Percentiles rank a stretch among this genome's conserved stretches.
phyloP scores from a whole-genome alignment of 2,113 vertebrate species.

The Crotalus tigris region DNA sequence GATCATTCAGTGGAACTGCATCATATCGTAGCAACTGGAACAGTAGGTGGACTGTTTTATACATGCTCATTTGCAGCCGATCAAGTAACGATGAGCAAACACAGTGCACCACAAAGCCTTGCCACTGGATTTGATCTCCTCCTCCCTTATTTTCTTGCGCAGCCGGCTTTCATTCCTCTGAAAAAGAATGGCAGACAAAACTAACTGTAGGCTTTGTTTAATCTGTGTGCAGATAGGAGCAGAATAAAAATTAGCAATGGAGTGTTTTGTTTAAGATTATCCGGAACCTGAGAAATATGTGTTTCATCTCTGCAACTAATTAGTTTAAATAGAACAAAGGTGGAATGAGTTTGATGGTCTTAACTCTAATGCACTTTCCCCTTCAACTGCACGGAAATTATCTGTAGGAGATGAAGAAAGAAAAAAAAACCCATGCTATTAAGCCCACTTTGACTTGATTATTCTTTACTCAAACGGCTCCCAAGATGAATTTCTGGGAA shows the following conservation, averaged over 20 bases:
- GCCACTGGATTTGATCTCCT: constrained; percentile 55
- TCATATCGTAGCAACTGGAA: constrained; percentile 67
- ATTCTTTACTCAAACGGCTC: constrained; percentile 44
- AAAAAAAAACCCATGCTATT: constrained; percentile 30
- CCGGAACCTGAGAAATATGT: constrained; percentile 60
- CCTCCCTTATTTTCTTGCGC: constrained; percentile 27
- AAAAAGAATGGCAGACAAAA: constrained; percentile 53
- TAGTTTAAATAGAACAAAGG: constrained; percentile 60
- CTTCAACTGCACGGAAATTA: constrained; percentile 47
- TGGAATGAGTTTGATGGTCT: constrained; percentile 62
- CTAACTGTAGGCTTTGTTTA: constrained; percentile 57
- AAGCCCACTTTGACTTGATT: constrained; percentile 49
- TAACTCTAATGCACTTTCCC: constrained; percentile 55
- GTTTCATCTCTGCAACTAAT: constrained; percentile 62
- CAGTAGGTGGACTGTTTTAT: constrained; percentile 70
- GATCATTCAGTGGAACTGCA: constrained; percentile 72
- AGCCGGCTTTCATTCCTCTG: constrained; percentile 32
- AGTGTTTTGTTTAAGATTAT: constrained; percentile 63
- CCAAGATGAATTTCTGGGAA: constrained; percentile 59
- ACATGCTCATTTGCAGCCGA: constrained; percentile 67
- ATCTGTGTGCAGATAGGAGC: constrained; percentile 56
- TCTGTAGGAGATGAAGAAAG: constrained; percentile 35
- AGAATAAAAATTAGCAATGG: constrained; percentile 59
- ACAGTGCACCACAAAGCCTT: constrained; percentile 52
- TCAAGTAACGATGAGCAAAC: constrained; percentile 66